Evolutionary conservation across 2,888 invertebrate genomes (phyloP), one percentile per base, ranked within the genome.

Genomic region (Phengaris arion): DNA sequence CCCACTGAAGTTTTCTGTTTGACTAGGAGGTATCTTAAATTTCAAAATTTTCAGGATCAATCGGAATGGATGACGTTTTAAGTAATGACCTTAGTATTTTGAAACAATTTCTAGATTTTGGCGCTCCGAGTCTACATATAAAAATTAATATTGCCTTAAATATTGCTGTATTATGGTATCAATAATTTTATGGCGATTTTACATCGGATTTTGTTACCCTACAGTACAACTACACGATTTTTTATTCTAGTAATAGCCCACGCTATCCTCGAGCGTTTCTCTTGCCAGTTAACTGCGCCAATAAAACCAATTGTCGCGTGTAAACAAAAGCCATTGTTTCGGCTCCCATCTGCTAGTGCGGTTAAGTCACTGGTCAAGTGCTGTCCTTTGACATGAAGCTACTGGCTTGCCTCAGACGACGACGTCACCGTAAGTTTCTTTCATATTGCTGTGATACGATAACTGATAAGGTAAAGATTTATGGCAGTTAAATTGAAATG

Each of bases 311-410:
- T 89, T 90, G 89, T 87, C 86, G 85, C 85, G 90, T 91, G 89
- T 91, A 93, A 93, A 93, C 93, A 93, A 91, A 92, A 93, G 85
- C 89, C 92, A 92, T 93, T 93, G 92, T 93, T 92, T 91, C 91
- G 87, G 82, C 84, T 83, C 78, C 86, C 83, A 85, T 84, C 87
- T 88, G 89, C 80, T 91, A 93, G 92, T 93, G 87, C 82, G 85
- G 86, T 88, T 87, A 89, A 87, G 86, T 84, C 86, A 77, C 85
- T 86, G 88, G 89, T 87, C 85, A 86, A 83, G 84, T 81, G 82
- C 84, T 84, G 84, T 81, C 85, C 86, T 85, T 86, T 86, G 80
- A 80, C 76, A 93, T 93, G 93, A 93, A 92, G 84, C 92, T 93
- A 87, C 93, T 92, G 93, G 92, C 89, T 86, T 93, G 93, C 81